Base-by-base conservation (phyloP, 2,797 vertebrate species). In the Knipowitschia caucasica region DNA sequence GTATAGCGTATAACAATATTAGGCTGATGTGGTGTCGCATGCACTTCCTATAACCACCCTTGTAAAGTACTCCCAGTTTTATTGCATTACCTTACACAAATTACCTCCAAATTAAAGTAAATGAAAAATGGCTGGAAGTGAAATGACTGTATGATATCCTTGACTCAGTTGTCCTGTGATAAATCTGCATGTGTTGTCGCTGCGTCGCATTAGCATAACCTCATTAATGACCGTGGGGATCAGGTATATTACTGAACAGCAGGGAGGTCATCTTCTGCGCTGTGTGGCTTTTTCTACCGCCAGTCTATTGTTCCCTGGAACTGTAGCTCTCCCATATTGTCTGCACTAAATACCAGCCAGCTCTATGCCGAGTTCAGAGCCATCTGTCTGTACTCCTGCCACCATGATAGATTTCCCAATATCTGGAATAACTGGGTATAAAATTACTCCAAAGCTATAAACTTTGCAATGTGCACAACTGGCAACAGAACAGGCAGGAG, bases 191-290 rank as follows among this genome's bases (percentile, higher is more conserved):
- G 55, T 14, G 38, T 62, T 60, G 62, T 72, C 61, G 50, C 46
- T 45, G 33, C 51, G 61, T 74, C 8, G 33, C 71, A 86, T 84
- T 81, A 78, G 63, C 80, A 81, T 81, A 75, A 69, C 61, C 77
- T 66, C 77, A 79, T 82, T 77, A 84, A 87, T 78, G 71, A 58
- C 62, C 78, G 67, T 42, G 27, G 77, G 68, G 68, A 79, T 79
- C 67, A 69, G 84, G 71, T 82, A 73, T 70, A 70, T 75, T 66
- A 74, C 75, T 46, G 71, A 77, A 67, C 66, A 75, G 67, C 59
- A 77, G 77, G 69, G 67, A 69, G 80, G 72, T 78, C 74, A 75
- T 82, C 71, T 71, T 62, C 73, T 64, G 68, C 75, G 20, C 45
- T 69, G 61, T 42, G 59, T 72, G 69, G 59, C 67, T 82, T 75